Base-by-base conservation (phyloP, 2,113 vertebrate genomes). In the Grallaria varia region DNA sequence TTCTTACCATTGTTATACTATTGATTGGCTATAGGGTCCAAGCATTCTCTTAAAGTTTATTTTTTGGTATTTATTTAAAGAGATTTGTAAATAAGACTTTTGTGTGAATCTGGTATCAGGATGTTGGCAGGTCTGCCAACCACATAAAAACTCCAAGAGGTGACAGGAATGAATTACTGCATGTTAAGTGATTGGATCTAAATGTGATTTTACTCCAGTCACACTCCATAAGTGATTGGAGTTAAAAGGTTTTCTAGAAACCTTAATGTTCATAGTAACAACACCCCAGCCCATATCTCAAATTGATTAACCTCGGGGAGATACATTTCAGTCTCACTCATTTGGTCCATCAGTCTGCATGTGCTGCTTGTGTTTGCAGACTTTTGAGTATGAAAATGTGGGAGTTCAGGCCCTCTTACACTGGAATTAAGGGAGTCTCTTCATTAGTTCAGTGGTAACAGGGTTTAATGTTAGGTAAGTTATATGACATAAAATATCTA, bases 251-350 rank as follows among this genome's bases (percentile, higher is more conserved):
- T 79, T 68, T n/a, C 23, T 8, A 80, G 58, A 88, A 79, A 64
- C 64, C 25, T 23, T 68, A 50, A 16, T 28, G 2, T 45, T 44
- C 56, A 5, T 40, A 30, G 23, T 30, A 53, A 47, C 8, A 31
- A 19, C 9, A 12, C 12, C 5, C 8, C 16, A 50, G 12, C 10
- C 40, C 1, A 0, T 58, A 6, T 66, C 42, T 89, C 45, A 35
- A 3, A 60, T 8, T 14, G 19, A 15, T 62, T 56, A 10, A 42
- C 52, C 18, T 8, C 5, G 1, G 6, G n/a, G 77, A 82, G 37
- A 23, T 52, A 39, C 1, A 0, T 72, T 78, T 67, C 19, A 19
- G 17, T 44, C 52, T 78, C 37, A 7, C 28, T 16, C 4, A 0
- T 31, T 16, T 27, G 67, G 52, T 39, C 39, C 21, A 39, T 9